Base-by-base conservation (phyloP, 2,797 vertebrate species). In the Pygocentrus nattereri region DNA sequence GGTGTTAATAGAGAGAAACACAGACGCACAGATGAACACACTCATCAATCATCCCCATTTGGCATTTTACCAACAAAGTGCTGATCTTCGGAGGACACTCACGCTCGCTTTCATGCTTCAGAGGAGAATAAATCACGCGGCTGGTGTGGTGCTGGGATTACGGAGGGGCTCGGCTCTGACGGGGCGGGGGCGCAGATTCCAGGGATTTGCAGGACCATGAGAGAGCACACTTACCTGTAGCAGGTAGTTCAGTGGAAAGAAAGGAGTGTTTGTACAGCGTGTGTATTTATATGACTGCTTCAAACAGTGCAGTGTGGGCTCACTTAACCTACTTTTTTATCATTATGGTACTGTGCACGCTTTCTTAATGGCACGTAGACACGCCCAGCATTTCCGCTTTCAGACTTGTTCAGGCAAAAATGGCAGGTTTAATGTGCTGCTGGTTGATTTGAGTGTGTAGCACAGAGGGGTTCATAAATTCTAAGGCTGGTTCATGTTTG, bases 41-140 rank as follows among this genome's bases (percentile, higher is more conserved):
- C 58, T 27, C 56, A 84, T 85, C 79, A 84, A 67, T 87, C 77
- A 84, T 34, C 64, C 54, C 41, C 54, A 31, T 54, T 58, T 72
- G 54, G 73, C 77, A 83, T 78, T 84, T 67, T 69, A 69, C 77
- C 54, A 41, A 80, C 47, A 56, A 74, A 58, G 69, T 54, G 49
- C 79, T 74, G 68, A 84, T 85, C 78, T 79, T 81, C 76, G 76
- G 54, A 87, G 61, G 52, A 75, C 78, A 74, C 75, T 79, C 34
- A 19, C 23, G 25, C 80, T 80, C 82, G 77, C 76, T 85, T 85
- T 87, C 74, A 86, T 85, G 77, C 74, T 81, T 86, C 50, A 80
- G 70, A 61, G 77, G 74, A 81, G 78, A 85, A 82, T 89, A 79
- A 89, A 87, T 88, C 84, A 86, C 44, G 49, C 30, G 47, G 41